These are phyloP conservation scores for Ectemnius continuus DNA, from an alignment of 2,888 invertebrate genomes.

Conservation along the genomic window DNA sequence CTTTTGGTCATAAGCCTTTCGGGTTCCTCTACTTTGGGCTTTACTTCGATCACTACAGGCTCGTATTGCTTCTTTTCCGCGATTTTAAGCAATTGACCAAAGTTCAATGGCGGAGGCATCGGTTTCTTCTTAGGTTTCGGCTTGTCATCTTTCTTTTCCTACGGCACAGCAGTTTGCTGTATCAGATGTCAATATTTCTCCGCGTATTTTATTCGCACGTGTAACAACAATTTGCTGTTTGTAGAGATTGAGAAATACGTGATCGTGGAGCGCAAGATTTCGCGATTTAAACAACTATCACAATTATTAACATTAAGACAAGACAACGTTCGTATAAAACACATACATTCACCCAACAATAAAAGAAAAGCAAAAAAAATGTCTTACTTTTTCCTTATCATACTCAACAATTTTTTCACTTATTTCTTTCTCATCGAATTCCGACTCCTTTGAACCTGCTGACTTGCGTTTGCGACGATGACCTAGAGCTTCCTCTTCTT, in stretches of 20 bases:
- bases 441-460: slow-evolving; percentile 63
- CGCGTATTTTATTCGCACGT: slow-evolving; percentile 37
- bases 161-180: neutral
- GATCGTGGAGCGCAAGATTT: too few species aligned
- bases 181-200: slow-evolving; percentile 33
- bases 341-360: too few species aligned
- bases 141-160: slow-evolving; percentile 74
- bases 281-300: too few species aligned
- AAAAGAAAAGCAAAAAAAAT: too few species aligned
- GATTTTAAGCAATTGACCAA: slow-evolving; percentile 87
- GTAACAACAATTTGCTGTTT: too few species aligned
- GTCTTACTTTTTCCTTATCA: slow-evolving; percentile 68
- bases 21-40: slow-evolving; percentile 78
- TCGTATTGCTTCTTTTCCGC: slow-evolving; percentile 91
- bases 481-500: slow-evolving; percentile 85
- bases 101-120: slow-evolving; percentile 88
- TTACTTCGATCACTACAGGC: slow-evolving; percentile 83
- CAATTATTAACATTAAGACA: too few species aligned
- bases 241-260: too few species aligned
- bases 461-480: slow-evolving; percentile 82
- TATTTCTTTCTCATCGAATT: slow-evolving; percentile 76
- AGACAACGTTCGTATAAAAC: too few species aligned
- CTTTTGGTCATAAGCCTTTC: slow-evolving; percentile 89
- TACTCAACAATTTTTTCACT: slow-evolving; percentile 72
- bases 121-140: slow-evolving; percentile 81